Percentiles rank a stretch among this genome's conserved stretches.
phyloP scores from a whole-genome alignment of 2,888 invertebrate genomes.

The Boloria selene region DNA sequence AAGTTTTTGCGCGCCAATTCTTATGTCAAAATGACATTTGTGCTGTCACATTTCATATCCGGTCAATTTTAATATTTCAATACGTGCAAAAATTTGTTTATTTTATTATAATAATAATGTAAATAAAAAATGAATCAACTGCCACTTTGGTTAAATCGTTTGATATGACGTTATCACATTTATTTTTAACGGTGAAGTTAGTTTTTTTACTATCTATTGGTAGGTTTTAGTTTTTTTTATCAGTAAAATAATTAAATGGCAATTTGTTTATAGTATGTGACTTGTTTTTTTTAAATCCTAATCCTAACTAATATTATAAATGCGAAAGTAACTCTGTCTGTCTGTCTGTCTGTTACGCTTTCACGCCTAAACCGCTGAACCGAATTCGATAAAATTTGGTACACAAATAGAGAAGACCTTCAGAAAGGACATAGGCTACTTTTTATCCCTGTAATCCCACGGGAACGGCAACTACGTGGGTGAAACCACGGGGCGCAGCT shows the following conservation, averaged over 20 bases:
- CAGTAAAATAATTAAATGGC: slow-evolving; percentile 64
- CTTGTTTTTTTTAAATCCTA: slow-evolving; percentile 47
- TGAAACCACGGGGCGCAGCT: too few relatives aligned
- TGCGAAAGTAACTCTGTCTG: too few relatives aligned
- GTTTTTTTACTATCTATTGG: slow-evolving; percentile 61
- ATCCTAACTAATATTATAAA: too few relatives aligned
- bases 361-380: too few relatives aligned
- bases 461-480: too few relatives aligned
- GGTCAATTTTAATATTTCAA: not conserved
- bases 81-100: not conserved
- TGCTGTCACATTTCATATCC: not conserved
- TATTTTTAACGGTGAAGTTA: slow-evolving; percentile 54
- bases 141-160: slow-evolving; percentile 45
- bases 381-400: too few relatives aligned
- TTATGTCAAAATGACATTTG: slow-evolving; percentile 5
- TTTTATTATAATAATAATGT: not conserved
- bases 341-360: too few relatives aligned
- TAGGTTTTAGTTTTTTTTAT: slow-evolving; percentile 78
- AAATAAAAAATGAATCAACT: slow-evolving; percentile 8
- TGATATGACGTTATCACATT: slow-evolving; percentile 51
- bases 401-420: too few relatives aligned
- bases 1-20: slow-evolving; percentile 16
- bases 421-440: too few relatives aligned
- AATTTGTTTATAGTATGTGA: slow-evolving; percentile 60
- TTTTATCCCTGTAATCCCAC: too few relatives aligned